Evolutionary conservation across 2,888 invertebrate genomes (phyloP).

Genomic region (Cantharis nigra): DNA sequence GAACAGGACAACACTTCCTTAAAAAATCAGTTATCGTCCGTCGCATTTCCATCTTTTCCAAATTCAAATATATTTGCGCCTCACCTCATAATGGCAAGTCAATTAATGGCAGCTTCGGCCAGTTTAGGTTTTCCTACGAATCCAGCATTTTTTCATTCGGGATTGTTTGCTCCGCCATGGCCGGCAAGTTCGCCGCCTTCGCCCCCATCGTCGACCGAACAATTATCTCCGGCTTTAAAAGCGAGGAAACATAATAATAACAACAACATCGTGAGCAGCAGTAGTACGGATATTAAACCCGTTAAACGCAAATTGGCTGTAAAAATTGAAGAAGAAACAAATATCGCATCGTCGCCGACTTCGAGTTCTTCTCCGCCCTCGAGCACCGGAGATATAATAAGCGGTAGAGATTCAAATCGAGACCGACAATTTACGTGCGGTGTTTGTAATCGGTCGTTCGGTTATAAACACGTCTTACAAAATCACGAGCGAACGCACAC

Average conservation of each 20-base stretch:
- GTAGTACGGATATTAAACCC: constrained; percentile 54
- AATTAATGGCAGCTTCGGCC: constrained; percentile 60
- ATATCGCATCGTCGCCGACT: constrained; percentile 60
- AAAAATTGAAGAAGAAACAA: constrained; percentile 51
- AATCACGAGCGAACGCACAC: constrained; percentile 95
- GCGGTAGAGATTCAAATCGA: constrained; percentile 49
- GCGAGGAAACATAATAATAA: constrained; percentile 52
- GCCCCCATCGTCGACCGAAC: constrained; percentile 58
- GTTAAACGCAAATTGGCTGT: constrained; percentile 45
- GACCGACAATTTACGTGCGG: constrained; percentile 90
- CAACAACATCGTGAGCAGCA: constrained; percentile 56
- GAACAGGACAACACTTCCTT: constrained; percentile 64
- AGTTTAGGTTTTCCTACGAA: constrained; percentile 61
- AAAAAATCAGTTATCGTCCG: constrained; percentile 61
- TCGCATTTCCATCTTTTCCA: constrained; percentile 59
- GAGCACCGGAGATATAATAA: constrained; percentile 46
- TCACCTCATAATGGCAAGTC: constrained; percentile 58
- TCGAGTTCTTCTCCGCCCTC: constrained; percentile 61
- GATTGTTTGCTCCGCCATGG: constrained; percentile 62
- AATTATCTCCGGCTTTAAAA: constrained; percentile 52
- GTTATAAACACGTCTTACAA: constrained; percentile 92
- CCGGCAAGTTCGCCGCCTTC: constrained; percentile 59
- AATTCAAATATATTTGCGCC: constrained; percentile 57
- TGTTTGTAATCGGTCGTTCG: constrained; percentile 85
- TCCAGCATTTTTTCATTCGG: constrained; percentile 67